Base-by-base conservation (phyloP, 1,140 invertebrate genomes). In the Phortica variegata region DNA sequence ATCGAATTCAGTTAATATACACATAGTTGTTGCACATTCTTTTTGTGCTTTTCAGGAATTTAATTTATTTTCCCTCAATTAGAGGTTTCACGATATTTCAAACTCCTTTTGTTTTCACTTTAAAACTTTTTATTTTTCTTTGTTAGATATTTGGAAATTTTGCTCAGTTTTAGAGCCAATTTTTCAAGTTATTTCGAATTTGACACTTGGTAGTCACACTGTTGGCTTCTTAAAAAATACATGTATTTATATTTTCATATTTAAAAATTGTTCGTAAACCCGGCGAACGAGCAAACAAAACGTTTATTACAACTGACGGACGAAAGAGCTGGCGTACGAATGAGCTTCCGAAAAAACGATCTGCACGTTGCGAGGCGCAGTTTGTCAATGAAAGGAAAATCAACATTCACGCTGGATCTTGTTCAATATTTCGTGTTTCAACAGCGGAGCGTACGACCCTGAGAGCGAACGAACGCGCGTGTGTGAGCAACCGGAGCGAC, bases 311-410 rank as follows among this genome's bases (percentile, higher is more conserved):
- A n/a, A 44, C 34, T 37, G 32, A 40, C n/a, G n/a, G n/a, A 50
- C 52, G 48, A 51, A 40, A 15, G 31, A 36, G 54, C 20, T 49
- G 32, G 26, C 56, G 44, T 33, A 48, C 41, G 23, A 49, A 33
- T 44, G 49, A 44, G 18, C 50, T 42, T 48, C 50, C 51, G 56
- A 50, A 56, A 57, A 49, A 52, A 68, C 65, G 68, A 71, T 69
- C 68, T 61, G 60, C 46, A 52, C 68, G 53, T 44, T 53, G 58
- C 62, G 61, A 71, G 56, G 60, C 60, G 55, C 62, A 54, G 54
- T 58, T 59, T 59, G 60, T 69, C 55, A 71, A 69, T 71, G 70
- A 69, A 72, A 72, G 65, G 69, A 73, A 73, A 73, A 73, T 69
- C 69, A 62, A 58, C 54, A 62, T 58, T 65, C 42, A 60, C 63